phyloP scores from a whole-genome alignment of 2,113 vertebrate species.

The Pteronura brasiliensis region DNA sequence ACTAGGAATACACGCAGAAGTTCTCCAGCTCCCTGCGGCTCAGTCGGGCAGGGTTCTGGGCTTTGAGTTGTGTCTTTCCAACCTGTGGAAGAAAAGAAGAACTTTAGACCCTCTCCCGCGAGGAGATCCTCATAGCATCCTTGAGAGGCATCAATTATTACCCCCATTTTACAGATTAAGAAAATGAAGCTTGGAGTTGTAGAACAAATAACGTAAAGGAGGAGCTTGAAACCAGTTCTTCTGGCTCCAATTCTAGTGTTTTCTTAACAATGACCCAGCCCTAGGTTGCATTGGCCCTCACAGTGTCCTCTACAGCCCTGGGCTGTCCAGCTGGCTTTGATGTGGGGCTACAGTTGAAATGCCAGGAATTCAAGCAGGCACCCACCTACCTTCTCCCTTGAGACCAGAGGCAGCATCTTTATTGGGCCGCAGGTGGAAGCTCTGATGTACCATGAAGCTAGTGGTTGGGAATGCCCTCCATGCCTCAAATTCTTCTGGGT shows the following conservation, averaged over 20 bases:
- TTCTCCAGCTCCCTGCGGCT: constrained; percentile 49
- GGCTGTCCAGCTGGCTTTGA: not conserved
- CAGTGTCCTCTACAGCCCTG: not conserved
- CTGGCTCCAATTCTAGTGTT: not conserved
- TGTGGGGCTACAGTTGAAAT: not conserved
- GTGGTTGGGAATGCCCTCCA: not conserved
- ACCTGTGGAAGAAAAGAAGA: constrained; percentile 43
- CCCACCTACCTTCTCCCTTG: not conserved
- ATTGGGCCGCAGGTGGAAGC: not conserved
- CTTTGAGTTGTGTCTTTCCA: not conserved
- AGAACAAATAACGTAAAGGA: not conserved
- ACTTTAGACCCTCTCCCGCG: not conserved
- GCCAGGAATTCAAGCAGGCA: not conserved
- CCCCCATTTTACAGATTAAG: not conserved
- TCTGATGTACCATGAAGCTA: not conserved
- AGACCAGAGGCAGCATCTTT: not conserved
- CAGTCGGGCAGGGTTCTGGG: not conserved
- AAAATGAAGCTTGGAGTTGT: not conserved
- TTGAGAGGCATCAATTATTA: not conserved
- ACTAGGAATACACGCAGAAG: constrained; percentile 5
- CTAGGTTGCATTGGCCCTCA: not conserved
- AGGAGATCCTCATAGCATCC: not conserved
- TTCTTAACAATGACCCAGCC: not conserved
- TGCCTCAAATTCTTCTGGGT: not conserved
- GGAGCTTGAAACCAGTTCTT: not conserved